phyloP scores from a whole-genome alignment of 2,113 vertebrate genomes.

The Dicrurus megarhynchus region DNA sequence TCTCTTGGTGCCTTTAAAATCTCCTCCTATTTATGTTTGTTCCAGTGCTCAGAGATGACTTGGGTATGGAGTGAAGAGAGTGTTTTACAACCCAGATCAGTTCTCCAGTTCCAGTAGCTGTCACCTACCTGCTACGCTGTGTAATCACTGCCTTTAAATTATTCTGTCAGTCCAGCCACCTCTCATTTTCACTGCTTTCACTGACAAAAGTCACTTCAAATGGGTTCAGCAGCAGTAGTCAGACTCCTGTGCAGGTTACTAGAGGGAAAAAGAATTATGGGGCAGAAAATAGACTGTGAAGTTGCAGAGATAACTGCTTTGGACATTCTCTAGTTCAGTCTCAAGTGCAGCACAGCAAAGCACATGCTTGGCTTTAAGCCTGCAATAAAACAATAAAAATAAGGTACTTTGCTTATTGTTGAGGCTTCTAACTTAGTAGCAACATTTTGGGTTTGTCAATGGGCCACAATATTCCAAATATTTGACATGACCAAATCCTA shows the following conservation, averaged over 20 bases:
- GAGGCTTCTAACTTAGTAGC: not conserved
- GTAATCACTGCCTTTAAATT: not conserved
- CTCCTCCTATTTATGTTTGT: not conserved
- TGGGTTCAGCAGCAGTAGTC: not conserved
- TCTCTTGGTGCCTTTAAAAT: not conserved
- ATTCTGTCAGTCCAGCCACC: not conserved
- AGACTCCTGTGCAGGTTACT: not conserved
- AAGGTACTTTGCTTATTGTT: not conserved
- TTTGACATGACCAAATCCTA: not conserved
- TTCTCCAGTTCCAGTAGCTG: not conserved
- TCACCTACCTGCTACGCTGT: not conserved
- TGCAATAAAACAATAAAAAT: not conserved
- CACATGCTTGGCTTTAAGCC: not conserved
- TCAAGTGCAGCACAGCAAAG: not conserved
- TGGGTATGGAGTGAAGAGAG: not conserved
- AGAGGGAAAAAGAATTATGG: not conserved
- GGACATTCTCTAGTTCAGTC: not conserved
- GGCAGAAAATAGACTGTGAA: not conserved
- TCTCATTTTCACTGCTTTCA: not conserved
- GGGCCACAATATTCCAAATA: not conserved
- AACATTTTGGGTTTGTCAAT: not conserved
- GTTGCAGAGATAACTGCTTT: not conserved
- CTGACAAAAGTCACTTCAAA: not conserved
- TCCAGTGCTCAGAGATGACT: not conserved
- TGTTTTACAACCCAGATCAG: not conserved